phyloP scores from a whole-genome alignment of 2,113 vertebrate genomes.

The Oreochromis niloticus region DNA sequence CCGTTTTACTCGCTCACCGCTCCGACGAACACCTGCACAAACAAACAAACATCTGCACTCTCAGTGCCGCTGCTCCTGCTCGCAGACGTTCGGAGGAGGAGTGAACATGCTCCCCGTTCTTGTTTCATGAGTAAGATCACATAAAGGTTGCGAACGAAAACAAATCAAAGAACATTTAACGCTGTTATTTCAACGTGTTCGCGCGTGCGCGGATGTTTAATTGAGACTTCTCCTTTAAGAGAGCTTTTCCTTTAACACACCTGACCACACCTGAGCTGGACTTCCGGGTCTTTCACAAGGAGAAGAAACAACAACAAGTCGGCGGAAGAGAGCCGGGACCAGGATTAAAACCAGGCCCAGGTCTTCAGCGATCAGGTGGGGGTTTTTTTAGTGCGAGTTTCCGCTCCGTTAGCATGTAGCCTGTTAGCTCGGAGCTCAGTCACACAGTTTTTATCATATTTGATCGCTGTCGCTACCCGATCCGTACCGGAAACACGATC shows the following conservation, averaged over 20 bases:
- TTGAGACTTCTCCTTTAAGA: conserved; percentile 5
- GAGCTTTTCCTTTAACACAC: neutral
- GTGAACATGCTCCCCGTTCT: neutral
- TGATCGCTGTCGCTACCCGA: too few species aligned
- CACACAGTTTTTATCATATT: neutral
- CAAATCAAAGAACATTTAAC: neutral
- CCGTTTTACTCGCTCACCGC: neutral
- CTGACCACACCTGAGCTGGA: conserved; percentile 32
- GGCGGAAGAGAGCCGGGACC: neutral
- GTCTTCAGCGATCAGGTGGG: neutral
- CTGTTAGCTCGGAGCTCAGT: neutral
- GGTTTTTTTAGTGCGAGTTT: neutral
- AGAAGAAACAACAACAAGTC: neutral
- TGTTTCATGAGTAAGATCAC: neutral
- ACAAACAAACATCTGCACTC: neutral
- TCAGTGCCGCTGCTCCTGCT: neutral
- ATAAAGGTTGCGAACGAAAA: neutral
- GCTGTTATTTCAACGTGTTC: neutral
- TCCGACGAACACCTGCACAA: neutral
- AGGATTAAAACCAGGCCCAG: neutral
- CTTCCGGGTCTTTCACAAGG: conserved; percentile 11
- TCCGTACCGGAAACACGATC: too few species aligned
- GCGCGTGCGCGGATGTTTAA: neutral
- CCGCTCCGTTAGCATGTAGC: neutral
- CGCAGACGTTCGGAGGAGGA: neutral